phyloP scores from a whole-genome alignment of 1,140 invertebrate genomes.

The Schmidtea mediterranea region DNA sequence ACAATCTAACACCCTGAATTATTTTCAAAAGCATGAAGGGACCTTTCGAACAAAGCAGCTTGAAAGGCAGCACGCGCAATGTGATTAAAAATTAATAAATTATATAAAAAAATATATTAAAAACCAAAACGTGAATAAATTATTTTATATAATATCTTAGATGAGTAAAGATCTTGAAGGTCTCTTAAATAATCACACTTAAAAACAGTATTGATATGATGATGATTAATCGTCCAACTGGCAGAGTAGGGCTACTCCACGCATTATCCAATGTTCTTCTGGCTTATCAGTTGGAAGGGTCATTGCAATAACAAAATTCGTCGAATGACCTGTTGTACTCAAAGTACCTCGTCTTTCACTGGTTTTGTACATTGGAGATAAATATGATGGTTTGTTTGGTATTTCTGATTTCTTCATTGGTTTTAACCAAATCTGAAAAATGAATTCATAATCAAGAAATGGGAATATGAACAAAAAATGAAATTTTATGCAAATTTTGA shows the following conservation, averaged over 20 bases:
- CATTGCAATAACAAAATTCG: constrained; percentile 61
- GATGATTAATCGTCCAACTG: constrained; percentile 41
- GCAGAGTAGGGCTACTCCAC: constrained; percentile 55
- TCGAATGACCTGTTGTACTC: constrained; percentile 64
- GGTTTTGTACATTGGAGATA: constrained; percentile 56
- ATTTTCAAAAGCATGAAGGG: too few relatives aligned
- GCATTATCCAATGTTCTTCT: constrained; percentile 57
- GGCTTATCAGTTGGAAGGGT: constrained; percentile 37
- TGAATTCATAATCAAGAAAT: not conserved
- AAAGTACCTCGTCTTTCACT: constrained; percentile 46
- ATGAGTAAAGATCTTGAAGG: too few relatives aligned
- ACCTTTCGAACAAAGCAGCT: too few relatives aligned
- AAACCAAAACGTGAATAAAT: too few relatives aligned
- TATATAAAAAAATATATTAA: too few relatives aligned
- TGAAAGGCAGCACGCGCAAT: too few relatives aligned
- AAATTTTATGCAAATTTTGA: not conserved
- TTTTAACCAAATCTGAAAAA: too few relatives aligned
- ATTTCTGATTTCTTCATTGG: constrained; percentile 29
- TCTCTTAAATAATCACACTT: too few relatives aligned
- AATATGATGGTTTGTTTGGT: constrained; percentile 33
- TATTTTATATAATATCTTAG: too few relatives aligned
- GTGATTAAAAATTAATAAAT: too few relatives aligned
- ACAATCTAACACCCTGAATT: too few relatives aligned
- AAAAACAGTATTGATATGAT: too few relatives aligned
- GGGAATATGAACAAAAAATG: not conserved